A percentile compares a stretch with the other conserved stretches of the same genome.
phyloP scores from a whole-genome alignment of 2,113 vertebrate genomes.

The Cheilinus undulatus region DNA sequence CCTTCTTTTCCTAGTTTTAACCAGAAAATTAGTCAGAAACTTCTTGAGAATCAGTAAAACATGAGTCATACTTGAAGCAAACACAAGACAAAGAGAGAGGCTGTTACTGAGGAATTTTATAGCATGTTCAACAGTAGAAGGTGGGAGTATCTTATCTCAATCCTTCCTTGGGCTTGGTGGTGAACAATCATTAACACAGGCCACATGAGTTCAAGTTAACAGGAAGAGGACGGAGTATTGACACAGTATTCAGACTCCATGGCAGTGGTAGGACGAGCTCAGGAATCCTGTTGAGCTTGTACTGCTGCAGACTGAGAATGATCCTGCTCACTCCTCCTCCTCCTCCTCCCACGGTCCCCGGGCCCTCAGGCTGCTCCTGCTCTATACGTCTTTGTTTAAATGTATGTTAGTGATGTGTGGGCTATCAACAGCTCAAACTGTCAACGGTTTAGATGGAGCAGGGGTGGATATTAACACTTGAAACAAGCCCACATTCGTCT shows the following conservation, averaged over 20 bases:
- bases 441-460: neutral
- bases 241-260: slow-evolving; percentile 3
- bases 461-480: neutral
- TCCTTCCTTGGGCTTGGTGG: neutral
- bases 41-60: neutral
- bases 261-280: slow-evolving; percentile 12
- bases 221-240: neutral
- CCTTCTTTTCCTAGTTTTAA: neutral
- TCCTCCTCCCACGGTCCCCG: slow-evolving; percentile 2
- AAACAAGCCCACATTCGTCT: neutral
- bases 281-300: slow-evolving; percentile 56
- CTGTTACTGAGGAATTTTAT: neutral
- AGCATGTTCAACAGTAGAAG: neutral
- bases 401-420: neutral
- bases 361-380: neutral
- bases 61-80: neutral
- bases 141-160: slow-evolving; percentile 7
- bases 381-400: neutral
- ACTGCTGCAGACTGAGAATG: slow-evolving; percentile 5
- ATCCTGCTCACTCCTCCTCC: slow-evolving; percentile 12
- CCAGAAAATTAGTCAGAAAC: neutral
- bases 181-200: slow-evolving; percentile 41
- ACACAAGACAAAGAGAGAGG: neutral
- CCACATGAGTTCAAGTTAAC: neutral
- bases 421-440: neutral